Evolutionary conservation across 2,888 invertebrate genomes (phyloP).

Genomic region (Apeira syringaria): DNA sequence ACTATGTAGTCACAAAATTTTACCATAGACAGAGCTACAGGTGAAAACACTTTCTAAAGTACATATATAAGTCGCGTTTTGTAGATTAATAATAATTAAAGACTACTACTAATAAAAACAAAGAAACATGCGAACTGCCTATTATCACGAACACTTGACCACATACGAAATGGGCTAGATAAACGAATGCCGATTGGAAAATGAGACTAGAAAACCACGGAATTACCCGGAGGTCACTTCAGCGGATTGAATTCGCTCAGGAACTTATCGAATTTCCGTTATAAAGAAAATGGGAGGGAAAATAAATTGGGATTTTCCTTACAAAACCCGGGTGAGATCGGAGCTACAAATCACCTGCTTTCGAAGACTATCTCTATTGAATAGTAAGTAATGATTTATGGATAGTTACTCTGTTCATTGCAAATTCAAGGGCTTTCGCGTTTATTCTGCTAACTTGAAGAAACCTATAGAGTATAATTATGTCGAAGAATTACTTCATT

Average conservation of each 20-base stretch:
- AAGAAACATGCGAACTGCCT: slow-evolving; percentile 10
- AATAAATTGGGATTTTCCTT: slow-evolving; percentile 14
- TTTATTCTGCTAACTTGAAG: too few species aligned
- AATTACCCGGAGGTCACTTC: slow-evolving; percentile 12
- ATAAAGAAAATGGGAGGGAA: slow-evolving; percentile 15
- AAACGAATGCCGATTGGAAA: slow-evolving; percentile 18
- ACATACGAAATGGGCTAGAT: slow-evolving; percentile 17
- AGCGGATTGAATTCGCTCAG: slow-evolving; percentile 18
- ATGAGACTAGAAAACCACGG: slow-evolving; percentile 7
- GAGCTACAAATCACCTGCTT: slow-evolving; percentile 7
- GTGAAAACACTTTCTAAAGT: too few species aligned
- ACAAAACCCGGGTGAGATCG: slow-evolving; percentile 12
- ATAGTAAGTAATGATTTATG: slow-evolving; percentile 1
- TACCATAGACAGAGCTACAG: too few species aligned
- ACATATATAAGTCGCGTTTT: too few species aligned
- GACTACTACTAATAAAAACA: too few species aligned
- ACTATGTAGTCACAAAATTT: too few species aligned
- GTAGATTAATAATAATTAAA: too few species aligned
- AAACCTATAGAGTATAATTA: too few species aligned
- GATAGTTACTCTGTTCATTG: not conserved
- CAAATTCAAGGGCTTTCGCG: not conserved
- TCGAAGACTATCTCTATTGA: not conserved
- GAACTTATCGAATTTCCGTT: slow-evolving; percentile 18
- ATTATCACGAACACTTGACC: slow-evolving; percentile 10
- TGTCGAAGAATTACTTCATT: too few species aligned